These are phyloP conservation scores for Eucera pruinosa DNA, from an alignment of 2,888 invertebrate species.

Conservation along the genomic window DNA sequence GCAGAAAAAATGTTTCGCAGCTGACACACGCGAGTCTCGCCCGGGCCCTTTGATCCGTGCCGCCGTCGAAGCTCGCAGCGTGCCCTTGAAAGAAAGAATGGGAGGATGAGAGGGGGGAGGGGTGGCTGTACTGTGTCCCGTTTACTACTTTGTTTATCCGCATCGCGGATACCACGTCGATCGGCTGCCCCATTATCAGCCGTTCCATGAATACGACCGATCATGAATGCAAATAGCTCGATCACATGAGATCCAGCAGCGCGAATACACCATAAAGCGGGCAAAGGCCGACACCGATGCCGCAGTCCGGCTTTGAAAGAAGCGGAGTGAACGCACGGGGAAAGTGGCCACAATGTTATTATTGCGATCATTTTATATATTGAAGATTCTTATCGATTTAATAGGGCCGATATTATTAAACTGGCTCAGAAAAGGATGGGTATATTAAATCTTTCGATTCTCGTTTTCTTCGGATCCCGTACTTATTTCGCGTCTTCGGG, in stretches of 20 bases:
- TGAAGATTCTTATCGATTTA: no score
- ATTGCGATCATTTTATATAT: no score
- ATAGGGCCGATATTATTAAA: no score
- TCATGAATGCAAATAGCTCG: slow-evolving; percentile 48
- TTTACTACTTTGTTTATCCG: slow-evolving; percentile 35
- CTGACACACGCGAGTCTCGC: slow-evolving; percentile 14
- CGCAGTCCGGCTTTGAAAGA: no score
- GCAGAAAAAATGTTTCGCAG: neutral
- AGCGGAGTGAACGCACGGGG: neutral
- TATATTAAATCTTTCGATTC: no score
- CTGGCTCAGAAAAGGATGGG: no score
- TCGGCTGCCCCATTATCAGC: slow-evolving; percentile 5
- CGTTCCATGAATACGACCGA: slow-evolving; percentile 6
- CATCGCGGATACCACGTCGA: neutral
- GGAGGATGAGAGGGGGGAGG: no score
- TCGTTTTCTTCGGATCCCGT: no score
- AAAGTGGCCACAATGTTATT: no score
- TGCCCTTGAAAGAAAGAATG: no score
- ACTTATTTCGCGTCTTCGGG: no score
- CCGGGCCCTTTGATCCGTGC: slow-evolving; percentile 26
- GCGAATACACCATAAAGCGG: slow-evolving; percentile 11
- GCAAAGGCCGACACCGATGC: neutral
- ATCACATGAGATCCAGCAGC: slow-evolving; percentile 9
- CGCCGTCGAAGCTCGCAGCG: neutral
- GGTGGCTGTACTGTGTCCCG: no score